Evolutionary conservation across 2,797 vertebrate genomes (phyloP).

Genomic region (Threskiornis aethiopicus): DNA sequence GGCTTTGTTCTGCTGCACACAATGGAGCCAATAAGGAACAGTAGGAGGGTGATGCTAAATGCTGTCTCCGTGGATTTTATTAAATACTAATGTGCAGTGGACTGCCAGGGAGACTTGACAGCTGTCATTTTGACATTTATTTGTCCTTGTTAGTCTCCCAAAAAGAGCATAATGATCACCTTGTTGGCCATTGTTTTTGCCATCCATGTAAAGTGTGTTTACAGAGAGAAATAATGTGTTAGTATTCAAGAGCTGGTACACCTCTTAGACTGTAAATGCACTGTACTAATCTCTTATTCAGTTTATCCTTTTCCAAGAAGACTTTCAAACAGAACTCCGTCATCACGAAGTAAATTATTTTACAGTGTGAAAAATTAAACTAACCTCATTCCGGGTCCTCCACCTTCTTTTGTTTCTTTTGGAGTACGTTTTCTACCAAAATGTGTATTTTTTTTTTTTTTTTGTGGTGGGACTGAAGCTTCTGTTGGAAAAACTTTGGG

Average conservation of each 20-base stretch:
- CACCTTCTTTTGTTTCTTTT: not conserved
- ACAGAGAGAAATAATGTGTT: not conserved
- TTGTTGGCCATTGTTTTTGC: not conserved
- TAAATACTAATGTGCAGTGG: not conserved
- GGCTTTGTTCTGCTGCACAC: constrained; percentile 32
- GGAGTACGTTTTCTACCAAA: not conserved
- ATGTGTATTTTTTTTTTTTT: not conserved
- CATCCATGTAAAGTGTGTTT: not conserved
- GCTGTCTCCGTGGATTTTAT: not conserved
- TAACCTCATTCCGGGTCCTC: not conserved
- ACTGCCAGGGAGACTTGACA: not conserved
- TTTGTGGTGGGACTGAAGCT: not conserved
- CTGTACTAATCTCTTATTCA: not conserved
- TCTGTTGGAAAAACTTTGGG: not conserved
- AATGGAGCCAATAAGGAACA: not conserved
- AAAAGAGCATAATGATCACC: not conserved
- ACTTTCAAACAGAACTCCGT: not conserved
- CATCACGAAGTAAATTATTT: not conserved
- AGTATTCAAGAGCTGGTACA: not conserved
- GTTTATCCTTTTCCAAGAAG: not conserved
- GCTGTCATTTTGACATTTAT: not conserved
- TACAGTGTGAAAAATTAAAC: not conserved
- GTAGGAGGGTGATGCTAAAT: constrained; percentile 12
- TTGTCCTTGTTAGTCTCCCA: not conserved
- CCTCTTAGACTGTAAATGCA: not conserved